Conservation (phyloP, 2,113 vertebrate genomes). For the Calidris pugnax region DNA sequence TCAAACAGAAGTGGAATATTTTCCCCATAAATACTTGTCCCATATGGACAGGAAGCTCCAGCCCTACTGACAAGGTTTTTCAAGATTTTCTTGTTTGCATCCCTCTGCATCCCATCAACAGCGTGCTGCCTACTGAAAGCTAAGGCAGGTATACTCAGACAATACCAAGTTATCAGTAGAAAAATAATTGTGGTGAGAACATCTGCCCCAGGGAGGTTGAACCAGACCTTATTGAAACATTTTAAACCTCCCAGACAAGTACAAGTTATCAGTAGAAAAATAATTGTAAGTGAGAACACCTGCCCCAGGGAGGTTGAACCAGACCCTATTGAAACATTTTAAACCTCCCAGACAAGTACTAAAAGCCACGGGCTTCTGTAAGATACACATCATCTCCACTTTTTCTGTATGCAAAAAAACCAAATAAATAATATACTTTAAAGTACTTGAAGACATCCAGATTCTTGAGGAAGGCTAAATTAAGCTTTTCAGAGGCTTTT, state of each 20-base stretch:
- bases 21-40: background rate
- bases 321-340: background rate
- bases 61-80: background rate
- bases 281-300: too few relatives aligned
- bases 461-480: constrained; percentile 6
- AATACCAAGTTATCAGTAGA: background rate
- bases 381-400: background rate
- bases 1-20: background rate
- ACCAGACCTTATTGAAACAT: background rate
- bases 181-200: background rate
- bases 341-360: background rate
- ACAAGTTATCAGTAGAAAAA: too few relatives aligned
- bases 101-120: background rate
- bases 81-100: background rate
- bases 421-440: background rate
- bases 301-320: background rate
- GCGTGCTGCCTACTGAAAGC: background rate
- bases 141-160: background rate
- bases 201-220: background rate
- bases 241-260: background rate
- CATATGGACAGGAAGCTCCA: background rate
- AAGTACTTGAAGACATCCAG: background rate
- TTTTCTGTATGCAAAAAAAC: background rate
- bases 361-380: background rate
- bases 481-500: constrained; percentile 39